Evolutionary conservation across 2,888 invertebrate genomes (phyloP).

Genomic region (Meliscaeva auricollis): DNA sequence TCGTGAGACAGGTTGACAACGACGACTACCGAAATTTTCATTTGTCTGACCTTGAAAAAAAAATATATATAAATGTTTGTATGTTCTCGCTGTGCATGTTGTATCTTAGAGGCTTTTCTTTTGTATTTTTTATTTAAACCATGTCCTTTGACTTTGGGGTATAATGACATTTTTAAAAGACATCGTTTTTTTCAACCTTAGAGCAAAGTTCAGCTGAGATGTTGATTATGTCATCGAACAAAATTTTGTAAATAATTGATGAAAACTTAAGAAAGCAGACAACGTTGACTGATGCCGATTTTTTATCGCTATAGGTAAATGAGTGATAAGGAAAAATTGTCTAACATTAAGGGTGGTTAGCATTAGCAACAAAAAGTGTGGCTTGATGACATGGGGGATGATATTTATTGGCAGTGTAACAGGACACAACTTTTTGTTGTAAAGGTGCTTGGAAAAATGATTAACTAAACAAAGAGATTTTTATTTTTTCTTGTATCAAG

Average conservation of each 20-base stretch:
- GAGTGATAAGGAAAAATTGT: constrained; percentile 20
- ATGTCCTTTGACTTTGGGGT: not conserved
- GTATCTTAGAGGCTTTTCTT: constrained; percentile 7
- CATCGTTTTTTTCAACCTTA: not conserved
- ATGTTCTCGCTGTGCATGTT: not conserved
- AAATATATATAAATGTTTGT: not conserved
- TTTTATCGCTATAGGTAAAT: not conserved
- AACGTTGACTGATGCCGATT: constrained; percentile 49
- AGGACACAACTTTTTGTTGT: too few species aligned
- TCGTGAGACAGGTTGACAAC: constrained; percentile 40
- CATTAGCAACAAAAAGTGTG: too few species aligned
- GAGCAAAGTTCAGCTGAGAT: constrained; percentile 6
- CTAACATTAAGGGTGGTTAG: too few species aligned
- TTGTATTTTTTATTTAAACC: not conserved
- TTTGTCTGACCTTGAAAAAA: constrained; percentile 58
- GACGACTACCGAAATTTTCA: constrained; percentile 16
- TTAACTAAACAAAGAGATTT: too few species aligned
- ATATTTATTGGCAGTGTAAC: too few species aligned
- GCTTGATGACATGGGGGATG: too few species aligned
- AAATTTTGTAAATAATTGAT: constrained; percentile 37
- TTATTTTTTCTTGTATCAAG: too few species aligned
- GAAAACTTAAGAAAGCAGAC: constrained; percentile 13
- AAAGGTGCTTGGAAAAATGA: too few species aligned
- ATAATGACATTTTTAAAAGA: not conserved
- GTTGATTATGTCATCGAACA: not conserved